These are phyloP conservation scores for Heliocidaris tuberculata DNA, from an alignment of 35 echinoderm and acorn worm species.

Conservation along the genomic window DNA sequence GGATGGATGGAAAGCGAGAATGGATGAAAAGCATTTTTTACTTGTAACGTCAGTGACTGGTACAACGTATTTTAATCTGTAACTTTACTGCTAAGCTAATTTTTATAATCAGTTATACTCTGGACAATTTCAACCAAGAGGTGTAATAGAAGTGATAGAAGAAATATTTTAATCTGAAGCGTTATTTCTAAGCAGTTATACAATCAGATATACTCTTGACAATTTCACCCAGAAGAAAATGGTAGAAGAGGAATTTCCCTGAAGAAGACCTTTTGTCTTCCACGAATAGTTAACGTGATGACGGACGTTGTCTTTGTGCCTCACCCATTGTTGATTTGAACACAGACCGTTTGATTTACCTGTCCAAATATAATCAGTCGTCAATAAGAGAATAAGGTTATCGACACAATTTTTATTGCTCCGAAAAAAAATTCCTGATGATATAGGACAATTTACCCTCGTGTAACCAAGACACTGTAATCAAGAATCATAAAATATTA, in stretches of 20 bases:
- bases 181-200: too few species aligned
- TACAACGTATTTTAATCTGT: too few species aligned
- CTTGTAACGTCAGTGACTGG: too few species aligned
- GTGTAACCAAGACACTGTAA: not conserved
- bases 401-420: not conserved
- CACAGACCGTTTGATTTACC: not conserved
- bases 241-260: not conserved
- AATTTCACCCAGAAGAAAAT: not conserved
- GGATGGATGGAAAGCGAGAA: not conserved
- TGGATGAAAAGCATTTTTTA: not conserved
- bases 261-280: not conserved
- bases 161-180: too few species aligned
- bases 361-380: not conserved
- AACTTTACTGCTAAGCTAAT: too few species aligned
- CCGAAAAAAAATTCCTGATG: not conserved
- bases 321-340: not conserved
- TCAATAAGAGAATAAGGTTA: not conserved
- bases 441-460: not conserved
- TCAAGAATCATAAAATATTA: slow-evolving; percentile 7
- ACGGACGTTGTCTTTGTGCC: not conserved
- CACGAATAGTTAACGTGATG: not conserved
- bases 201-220: too few species aligned
- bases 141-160: too few species aligned
- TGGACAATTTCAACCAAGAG: too few species aligned
- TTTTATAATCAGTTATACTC: too few species aligned